A percentile compares a stretch with the other conserved stretches of the same genome.
These are phyloP conservation scores for Subanguina moxae DNA, from an alignment of 1,140 invertebrate species.

Conservation along the genomic window DNA sequence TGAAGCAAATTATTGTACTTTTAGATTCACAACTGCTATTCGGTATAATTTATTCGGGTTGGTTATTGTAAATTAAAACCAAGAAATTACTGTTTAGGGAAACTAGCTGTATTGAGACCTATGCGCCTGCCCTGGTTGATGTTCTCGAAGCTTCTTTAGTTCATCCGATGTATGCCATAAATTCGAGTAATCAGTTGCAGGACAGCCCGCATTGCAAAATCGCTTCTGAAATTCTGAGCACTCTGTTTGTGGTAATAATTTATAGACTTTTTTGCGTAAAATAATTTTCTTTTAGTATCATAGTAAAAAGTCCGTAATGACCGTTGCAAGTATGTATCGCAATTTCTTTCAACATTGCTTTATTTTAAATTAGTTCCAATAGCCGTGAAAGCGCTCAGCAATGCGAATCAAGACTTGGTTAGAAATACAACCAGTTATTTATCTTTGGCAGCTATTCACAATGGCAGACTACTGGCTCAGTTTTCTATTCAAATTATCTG, in stretches of 20 bases:
- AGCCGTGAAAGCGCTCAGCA: conserved; percentile 78
- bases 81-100: conserved; percentile 66
- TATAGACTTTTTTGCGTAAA: conserved; percentile 15
- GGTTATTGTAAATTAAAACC: background rate
- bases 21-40: conserved; percentile 7
- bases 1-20: too few relatives aligned
- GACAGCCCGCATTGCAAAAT: conserved; percentile 92
- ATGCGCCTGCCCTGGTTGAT: conserved; percentile 75
- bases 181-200: conserved; percentile 65
- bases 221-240: conserved; percentile 84
- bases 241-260: conserved; percentile 79
- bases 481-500: conserved; percentile 83
- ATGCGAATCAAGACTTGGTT: conserved; percentile 80
- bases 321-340: conserved; percentile 64
- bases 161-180: conserved; percentile 72
- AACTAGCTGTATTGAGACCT: conserved; percentile 77
- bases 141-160: conserved; percentile 79
- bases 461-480: conserved; percentile 75
- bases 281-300: conserved; percentile 70
- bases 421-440: conserved; percentile 84
- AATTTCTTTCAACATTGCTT: too few relatives aligned
- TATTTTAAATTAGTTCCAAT: conserved; percentile 67
- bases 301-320: conserved; percentile 80
- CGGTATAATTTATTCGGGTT: background rate
- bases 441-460: conserved; percentile 83